Evolutionary conservation across 1,140 invertebrate genomes (phyloP).

Genomic region (Sminthurides bifidus): DNA sequence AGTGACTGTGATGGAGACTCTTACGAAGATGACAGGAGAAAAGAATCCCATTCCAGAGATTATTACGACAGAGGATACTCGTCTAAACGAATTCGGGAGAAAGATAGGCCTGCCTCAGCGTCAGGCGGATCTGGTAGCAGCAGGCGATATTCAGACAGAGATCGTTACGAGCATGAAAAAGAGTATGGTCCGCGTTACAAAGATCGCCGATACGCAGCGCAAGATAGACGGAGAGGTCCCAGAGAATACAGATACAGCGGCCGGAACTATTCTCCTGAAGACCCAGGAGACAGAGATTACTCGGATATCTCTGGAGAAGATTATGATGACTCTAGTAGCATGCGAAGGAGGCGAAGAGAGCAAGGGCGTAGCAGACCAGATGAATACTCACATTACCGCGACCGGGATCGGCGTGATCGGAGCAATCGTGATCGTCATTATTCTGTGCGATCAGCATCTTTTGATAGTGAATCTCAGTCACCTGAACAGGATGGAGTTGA

Average conservation of each 20-base stretch:
- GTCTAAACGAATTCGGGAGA: too few species aligned
- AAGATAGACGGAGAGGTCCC: background rate
- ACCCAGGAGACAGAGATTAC: too few species aligned
- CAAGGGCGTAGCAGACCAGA: background rate
- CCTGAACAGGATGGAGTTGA: background rate
- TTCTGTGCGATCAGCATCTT: slow-evolving; percentile 25
- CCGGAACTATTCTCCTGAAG: background rate
- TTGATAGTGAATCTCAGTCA: slow-evolving; percentile 24
- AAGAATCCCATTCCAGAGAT: slow-evolving; percentile 6
- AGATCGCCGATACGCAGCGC: background rate
- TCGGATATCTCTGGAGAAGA: background rate
- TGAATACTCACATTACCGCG: background rate
- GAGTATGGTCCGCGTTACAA: background rate
- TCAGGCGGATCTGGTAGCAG: background rate
- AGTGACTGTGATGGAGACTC: slow-evolving; percentile 29
- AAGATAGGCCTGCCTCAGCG: too few species aligned
- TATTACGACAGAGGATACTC: slow-evolving; percentile 2
- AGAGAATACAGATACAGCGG: background rate
- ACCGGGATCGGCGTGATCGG: background rate
- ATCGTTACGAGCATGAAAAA: background rate
- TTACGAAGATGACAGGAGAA: slow-evolving; percentile 19
- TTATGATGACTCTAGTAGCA: too few species aligned
- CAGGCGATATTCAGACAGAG: background rate
- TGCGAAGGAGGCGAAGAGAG: background rate
- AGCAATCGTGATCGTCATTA: slow-evolving; percentile 14